A percentile compares a stretch with the other conserved stretches of the same genome.
Evolutionary conservation across 2,888 invertebrate genomes (phyloP).

Genomic region (Bruchidius siliquastri): DNA sequence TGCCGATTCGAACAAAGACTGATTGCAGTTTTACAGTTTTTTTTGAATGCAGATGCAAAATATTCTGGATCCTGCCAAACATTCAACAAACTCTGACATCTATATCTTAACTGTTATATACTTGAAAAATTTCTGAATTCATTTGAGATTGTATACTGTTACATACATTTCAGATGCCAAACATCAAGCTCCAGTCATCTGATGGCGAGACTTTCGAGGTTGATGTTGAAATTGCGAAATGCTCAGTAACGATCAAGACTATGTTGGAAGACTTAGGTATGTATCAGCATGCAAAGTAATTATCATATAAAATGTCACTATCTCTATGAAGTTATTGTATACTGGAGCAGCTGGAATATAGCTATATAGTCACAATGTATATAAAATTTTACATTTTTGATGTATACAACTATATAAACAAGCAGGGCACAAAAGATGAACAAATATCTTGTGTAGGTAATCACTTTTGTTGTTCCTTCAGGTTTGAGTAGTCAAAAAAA

Average conservation of each 20-base stretch:
- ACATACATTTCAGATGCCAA: slow-evolving; percentile 69
- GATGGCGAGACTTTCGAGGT: slow-evolving; percentile 95
- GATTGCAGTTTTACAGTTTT: no score
- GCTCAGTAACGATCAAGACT: slow-evolving; percentile 96
- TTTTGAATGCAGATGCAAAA: not conserved
- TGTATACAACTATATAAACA: no score
- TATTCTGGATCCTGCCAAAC: not conserved
- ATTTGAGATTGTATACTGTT: not conserved
- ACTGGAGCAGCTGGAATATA: no score
- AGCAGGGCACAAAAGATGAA: no score
- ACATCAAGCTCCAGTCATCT: slow-evolving; percentile 89
- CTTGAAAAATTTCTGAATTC: not conserved
- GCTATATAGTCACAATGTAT: no score
- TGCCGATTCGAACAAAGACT: not conserved
- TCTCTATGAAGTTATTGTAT: no score
- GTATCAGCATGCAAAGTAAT: slow-evolving; percentile 88
- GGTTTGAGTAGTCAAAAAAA: no score
- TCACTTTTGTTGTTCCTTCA: no score
- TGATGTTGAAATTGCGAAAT: slow-evolving; percentile 95
- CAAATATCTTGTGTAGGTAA: no score
- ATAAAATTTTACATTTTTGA: no score
- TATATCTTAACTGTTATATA: not conserved
- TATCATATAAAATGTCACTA: no score
- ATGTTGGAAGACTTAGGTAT: slow-evolving; percentile 93
- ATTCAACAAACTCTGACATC: no score